phyloP scores from a whole-genome alignment of 2,113 vertebrate genomes.

The Sylvia atricapilla region DNA sequence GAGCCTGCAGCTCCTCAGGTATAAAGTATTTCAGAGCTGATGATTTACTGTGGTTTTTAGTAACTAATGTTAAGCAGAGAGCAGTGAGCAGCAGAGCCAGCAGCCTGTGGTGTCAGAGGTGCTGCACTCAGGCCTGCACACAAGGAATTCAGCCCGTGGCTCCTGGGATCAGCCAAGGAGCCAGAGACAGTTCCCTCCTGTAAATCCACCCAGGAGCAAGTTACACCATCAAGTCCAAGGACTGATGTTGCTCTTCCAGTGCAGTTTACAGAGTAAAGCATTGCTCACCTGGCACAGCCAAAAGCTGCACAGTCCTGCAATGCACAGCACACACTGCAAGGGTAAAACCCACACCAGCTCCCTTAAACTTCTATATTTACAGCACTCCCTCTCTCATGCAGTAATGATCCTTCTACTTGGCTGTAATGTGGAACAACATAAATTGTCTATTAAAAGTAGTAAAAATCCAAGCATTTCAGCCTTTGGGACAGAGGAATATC shows the following conservation, averaged over 20 bases:
- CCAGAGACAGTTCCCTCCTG: neutral
- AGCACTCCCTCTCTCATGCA: neutral
- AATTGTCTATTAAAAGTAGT: neutral
- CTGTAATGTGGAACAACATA: neutral
- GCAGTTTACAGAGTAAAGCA: neutral
- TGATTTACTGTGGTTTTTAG: neutral
- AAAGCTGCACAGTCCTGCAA: neutral
- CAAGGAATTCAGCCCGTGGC: neutral
- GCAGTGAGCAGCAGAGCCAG: neutral
- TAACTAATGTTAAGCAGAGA: neutral
- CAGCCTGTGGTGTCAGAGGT: neutral
- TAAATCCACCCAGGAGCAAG: neutral
- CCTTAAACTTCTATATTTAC: neutral
- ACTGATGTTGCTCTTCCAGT: neutral
- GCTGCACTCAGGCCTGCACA: neutral
- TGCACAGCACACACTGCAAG: fast-evolving
- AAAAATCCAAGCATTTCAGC: neutral
- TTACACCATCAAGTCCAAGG: neutral
- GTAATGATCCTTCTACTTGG: neutral
- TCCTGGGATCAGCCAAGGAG: neutral
- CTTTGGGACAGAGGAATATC: neutral
- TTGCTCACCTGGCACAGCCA: neutral
- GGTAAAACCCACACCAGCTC: neutral
- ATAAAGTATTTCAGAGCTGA: neutral
- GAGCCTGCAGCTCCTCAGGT: neutral